Evolutionary conservation across 2,888 invertebrate genomes (phyloP).

Genomic region (Drosophila meridionalis): DNA sequence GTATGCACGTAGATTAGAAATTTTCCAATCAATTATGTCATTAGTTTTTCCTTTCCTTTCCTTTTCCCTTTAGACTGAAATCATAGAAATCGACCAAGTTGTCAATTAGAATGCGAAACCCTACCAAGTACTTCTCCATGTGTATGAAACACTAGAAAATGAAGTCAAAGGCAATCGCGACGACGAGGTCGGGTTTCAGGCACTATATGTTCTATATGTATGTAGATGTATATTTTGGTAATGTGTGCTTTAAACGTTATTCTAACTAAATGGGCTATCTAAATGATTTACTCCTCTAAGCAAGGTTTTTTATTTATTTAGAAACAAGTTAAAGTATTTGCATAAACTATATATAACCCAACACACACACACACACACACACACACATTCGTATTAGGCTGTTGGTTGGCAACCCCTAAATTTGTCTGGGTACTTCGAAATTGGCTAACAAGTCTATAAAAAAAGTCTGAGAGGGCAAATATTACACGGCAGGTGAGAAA

Average conservation of each 20-base stretch:
- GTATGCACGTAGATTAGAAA: conserved; percentile 10
- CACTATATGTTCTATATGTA: not conserved
- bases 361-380: not conserved
- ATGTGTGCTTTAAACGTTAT: not conserved
- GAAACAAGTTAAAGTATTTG: not conserved
- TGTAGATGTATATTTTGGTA: not conserved
- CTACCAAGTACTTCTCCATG: conserved; percentile 39
- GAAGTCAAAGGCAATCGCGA: conserved; percentile 45
- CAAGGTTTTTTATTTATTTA: not conserved
- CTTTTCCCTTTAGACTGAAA: conserved; percentile 29
- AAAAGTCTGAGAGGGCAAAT: conserved; percentile 47
- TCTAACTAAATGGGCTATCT: not conserved
- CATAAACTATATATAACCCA: not conserved
- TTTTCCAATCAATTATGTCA: conserved; percentile 39
- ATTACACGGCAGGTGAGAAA: conserved; percentile 6
- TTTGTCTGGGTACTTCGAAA: not conserved
- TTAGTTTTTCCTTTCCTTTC: conserved; percentile 12
- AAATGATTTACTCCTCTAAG: not conserved
- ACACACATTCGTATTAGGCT: not conserved
- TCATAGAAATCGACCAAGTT: conserved; percentile 55
- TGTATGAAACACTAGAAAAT: conserved; percentile 7
- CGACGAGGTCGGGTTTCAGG: conserved; percentile 2
- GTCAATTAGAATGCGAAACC: conserved; percentile 65
- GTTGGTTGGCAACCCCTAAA: conserved; percentile 2
- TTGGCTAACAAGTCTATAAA: conserved; percentile 1